A percentile compares a stretch with the other conserved stretches of the same genome.
Conservation (phyloP, 2,888 invertebrate genomes). For the Tricholauxania praeusta region DNA sequence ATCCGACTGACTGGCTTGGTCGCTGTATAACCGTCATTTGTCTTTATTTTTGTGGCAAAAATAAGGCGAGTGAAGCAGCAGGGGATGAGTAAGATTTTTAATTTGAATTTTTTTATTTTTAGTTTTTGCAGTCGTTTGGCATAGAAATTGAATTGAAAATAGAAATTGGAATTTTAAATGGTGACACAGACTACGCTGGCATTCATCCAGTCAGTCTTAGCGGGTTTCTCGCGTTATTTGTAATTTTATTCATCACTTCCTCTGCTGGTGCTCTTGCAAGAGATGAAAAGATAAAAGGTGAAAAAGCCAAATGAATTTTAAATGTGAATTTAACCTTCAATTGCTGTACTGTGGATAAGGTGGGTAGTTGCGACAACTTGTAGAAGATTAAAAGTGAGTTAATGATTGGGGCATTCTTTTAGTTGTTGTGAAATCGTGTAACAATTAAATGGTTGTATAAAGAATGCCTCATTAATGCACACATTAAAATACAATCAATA, state of each 20-base stretch:
- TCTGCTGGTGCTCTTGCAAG: background rate
- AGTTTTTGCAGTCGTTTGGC: background rate
- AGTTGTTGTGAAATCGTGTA: background rate
- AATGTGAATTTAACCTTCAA: constrained; percentile 25
- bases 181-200: background rate
- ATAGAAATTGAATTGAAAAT: constrained; percentile 12
- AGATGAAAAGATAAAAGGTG: constrained; percentile 25
- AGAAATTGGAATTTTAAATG: constrained; percentile 21
- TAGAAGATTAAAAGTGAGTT: too few relatives aligned
- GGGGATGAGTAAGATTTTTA: background rate
- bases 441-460: constrained; percentile 13
- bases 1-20: background rate
- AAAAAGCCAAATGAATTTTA: constrained; percentile 33
- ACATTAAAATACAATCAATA: too few relatives aligned
- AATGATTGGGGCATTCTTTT: too few relatives aligned
- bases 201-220: background rate
- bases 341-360: background rate
- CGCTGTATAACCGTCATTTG: constrained; percentile 4
- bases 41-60: background rate
- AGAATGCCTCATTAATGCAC: background rate
- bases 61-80: background rate
- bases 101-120: constrained; percentile 10
- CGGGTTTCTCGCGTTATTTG: background rate
- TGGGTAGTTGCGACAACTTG: constrained; percentile 4
- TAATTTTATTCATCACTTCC: constrained; percentile 31